Conservation (phyloP, 2,888 invertebrate genomes). For the Tigriopus californicus region DNA sequence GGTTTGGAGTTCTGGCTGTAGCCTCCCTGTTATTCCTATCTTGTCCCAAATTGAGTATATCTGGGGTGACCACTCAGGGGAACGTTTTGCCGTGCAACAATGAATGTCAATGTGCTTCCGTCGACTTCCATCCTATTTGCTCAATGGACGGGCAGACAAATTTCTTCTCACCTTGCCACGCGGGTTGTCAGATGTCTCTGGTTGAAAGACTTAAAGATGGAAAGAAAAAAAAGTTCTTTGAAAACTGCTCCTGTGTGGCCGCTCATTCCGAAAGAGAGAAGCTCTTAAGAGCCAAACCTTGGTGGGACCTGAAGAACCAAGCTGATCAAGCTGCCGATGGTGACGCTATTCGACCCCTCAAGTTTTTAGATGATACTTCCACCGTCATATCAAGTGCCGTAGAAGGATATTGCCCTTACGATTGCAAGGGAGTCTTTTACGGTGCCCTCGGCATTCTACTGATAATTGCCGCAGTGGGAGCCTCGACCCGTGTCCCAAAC, state of each 20-base stretch:
- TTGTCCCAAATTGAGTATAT: conserved; percentile 15
- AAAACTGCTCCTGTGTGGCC: not conserved
- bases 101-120: conserved; percentile 25
- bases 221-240: too few species aligned
- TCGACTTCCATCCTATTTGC: conserved; percentile 42
- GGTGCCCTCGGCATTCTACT: not conserved
- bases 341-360: too few species aligned
- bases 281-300: not conserved
- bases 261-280: not conserved
- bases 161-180: conserved; percentile 52
- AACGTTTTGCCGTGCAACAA: conserved; percentile 25
- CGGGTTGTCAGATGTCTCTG: conserved; percentile 36
- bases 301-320: not conserved
- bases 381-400: not conserved
- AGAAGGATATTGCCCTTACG: not conserved
- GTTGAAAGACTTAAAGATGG: not conserved
- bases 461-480: not conserved
- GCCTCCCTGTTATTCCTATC: conserved; percentile 17
- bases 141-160: conserved; percentile 34
- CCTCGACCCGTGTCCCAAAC: not conserved
- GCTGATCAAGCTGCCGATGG: too few species aligned
- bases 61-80: conserved; percentile 20
- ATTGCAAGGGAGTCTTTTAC: not conserved
- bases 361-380: too few species aligned
- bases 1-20: conserved; percentile 19